A percentile compares a stretch with the other conserved stretches of the same genome.
These are phyloP conservation scores for Phenganax subtilis DNA, from an alignment of 92 coral and sea anemone species.

Conservation along the genomic window DNA sequence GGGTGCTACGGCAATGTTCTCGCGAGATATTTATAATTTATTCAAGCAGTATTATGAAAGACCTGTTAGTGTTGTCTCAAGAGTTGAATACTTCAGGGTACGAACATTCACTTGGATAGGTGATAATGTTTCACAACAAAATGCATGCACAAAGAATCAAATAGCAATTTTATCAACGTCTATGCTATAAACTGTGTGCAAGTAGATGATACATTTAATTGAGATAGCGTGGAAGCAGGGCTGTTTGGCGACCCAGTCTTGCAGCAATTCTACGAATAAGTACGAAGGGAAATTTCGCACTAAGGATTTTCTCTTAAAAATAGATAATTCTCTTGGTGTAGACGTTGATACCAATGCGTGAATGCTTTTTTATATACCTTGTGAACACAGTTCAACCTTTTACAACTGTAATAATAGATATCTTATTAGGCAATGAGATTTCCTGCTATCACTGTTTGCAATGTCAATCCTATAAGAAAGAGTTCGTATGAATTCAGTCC, in stretches of 20 bases:
- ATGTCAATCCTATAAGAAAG: constrained; percentile 24
- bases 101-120: background rate
- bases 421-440: constrained; percentile 12
- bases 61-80: constrained; percentile 35
- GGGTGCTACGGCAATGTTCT: constrained; percentile 50
- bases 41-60: constrained; percentile 2
- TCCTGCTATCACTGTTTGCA: constrained; percentile 32
- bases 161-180: no score
- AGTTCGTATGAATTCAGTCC: background rate
- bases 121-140: no score
- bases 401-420: background rate
- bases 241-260: no score
- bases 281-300: no score
- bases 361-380: no score
- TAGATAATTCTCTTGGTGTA: background rate
- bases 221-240: no score
- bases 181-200: no score
- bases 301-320: no score
- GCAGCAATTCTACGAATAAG: no score
- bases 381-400: no score
- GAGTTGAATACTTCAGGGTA: constrained; percentile 36
- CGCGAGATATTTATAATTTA: constrained; percentile 18
- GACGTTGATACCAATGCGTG: background rate
- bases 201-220: no score
- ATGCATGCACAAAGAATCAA: no score